Conservation (phyloP, 2,113 vertebrate species). For the Phoxinus phoxinus region DNA sequence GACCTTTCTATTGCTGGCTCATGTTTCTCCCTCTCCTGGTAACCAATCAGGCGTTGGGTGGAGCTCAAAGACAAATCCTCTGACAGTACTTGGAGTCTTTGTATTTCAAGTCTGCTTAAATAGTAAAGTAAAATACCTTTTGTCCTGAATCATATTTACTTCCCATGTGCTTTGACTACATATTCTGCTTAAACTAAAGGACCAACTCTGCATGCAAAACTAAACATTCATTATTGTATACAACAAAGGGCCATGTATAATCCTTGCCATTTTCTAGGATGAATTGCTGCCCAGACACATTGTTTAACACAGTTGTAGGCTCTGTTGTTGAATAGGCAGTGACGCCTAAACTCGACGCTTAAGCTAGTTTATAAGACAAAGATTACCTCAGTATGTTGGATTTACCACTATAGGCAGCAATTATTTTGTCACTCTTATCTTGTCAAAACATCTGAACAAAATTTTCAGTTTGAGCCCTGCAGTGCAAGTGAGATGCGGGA, state of each 20-base stretch:
- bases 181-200: not conserved
- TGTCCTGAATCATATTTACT: constrained; percentile 13
- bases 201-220: constrained; percentile 27
- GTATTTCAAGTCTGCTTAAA: not conserved
- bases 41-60: constrained; percentile 21
- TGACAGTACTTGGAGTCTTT: not conserved
- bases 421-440: constrained; percentile 53
- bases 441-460: constrained; percentile 50
- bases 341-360: constrained; percentile 23
- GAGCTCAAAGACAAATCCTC: not conserved
- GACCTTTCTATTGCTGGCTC: constrained; percentile 55
- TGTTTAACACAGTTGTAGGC: constrained; percentile 42
- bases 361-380: constrained; percentile 34
- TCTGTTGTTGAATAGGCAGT: constrained; percentile 31
- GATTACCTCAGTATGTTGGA: constrained; percentile 34
- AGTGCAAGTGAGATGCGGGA: constrained; percentile 43
- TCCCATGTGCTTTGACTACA: not conserved
- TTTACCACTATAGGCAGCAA: constrained; percentile 31
- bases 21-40: constrained; percentile 1
- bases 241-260: constrained; percentile 10
- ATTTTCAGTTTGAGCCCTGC: constrained; percentile 54
- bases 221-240: constrained; percentile 34
- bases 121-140: constrained; percentile 18
- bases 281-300: constrained; percentile 36
- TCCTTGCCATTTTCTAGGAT: constrained; percentile 23